Percentiles rank a stretch among this genome's conserved stretches.
Conservation (phyloP, 2,113 vertebrate species). For the Silurus meridionalis region DNA sequence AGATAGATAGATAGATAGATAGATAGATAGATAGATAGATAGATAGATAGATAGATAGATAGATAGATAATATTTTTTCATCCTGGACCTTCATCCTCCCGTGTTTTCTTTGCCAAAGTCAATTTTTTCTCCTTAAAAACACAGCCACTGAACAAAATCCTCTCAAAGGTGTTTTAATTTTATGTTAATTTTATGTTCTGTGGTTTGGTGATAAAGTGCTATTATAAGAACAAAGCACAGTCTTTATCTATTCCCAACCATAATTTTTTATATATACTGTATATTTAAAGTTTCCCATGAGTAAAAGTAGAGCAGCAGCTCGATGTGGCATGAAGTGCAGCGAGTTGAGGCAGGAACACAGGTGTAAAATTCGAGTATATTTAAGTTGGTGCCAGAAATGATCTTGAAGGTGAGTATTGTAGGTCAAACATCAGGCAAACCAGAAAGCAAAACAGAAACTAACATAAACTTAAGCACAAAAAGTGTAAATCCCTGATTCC, state of each 20-base stretch:
- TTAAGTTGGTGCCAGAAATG: not conserved
- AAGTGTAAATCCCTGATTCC: not conserved
- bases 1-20: not conserved
- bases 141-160: not conserved
- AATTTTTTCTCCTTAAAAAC: not conserved
- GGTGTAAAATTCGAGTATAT: not conserved
- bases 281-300: not conserved
- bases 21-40: not conserved
- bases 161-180: not conserved
- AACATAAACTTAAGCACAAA: not conserved
- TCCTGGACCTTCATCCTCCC: not conserved
- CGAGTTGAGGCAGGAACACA: not conserved
- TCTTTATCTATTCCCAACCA: not conserved
- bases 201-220: not conserved
- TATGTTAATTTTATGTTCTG: not conserved
- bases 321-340: not conserved
- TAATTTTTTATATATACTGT: not conserved
- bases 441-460: not conserved
- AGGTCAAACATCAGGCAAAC: not conserved
- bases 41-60: no score
- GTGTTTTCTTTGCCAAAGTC: conserved; percentile 7
- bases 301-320: not conserved
- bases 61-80: not conserved
- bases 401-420: not conserved
- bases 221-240: not conserved